These are phyloP conservation scores for Nannoperca australis DNA, from an alignment of 2,797 vertebrate species.

Conservation along the genomic window DNA sequence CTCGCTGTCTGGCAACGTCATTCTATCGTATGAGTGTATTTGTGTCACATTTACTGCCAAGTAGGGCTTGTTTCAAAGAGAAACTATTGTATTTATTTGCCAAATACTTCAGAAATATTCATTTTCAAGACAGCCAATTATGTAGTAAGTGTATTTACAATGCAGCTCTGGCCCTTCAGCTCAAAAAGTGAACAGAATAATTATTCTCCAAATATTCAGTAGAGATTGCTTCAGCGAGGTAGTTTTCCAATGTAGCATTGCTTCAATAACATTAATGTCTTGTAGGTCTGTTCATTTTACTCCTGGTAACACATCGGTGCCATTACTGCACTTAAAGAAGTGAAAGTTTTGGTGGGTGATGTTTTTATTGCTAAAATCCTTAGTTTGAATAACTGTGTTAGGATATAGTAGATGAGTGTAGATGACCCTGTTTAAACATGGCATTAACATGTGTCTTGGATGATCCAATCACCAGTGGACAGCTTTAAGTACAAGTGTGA, in stretches of 20 bases:
- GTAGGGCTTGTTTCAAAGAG: constrained; percentile 42
- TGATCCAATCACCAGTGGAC: too few species aligned
- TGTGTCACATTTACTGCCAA: constrained; percentile 37
- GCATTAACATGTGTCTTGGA: too few species aligned
- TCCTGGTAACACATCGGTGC: constrained; percentile 1
- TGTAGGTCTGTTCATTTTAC: constrained; percentile 14
- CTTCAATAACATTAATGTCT: neutral
- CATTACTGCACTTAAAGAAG: constrained; percentile 19
- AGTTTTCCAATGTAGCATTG: neutral
- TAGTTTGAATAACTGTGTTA: constrained; percentile 31
- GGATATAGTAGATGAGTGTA: constrained; percentile 23
- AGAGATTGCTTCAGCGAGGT: neutral
- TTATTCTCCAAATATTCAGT: constrained; percentile 35
- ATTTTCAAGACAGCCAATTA: constrained; percentile 45
- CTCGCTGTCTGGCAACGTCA: constrained; percentile 21
- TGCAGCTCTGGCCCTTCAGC: constrained; percentile 34
- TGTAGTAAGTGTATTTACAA: constrained; percentile 47
- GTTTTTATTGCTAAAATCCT: constrained; percentile 39
- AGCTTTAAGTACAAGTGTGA: too few species aligned
- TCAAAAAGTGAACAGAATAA: constrained; percentile 30
- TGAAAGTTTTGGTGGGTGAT: constrained; percentile 20
- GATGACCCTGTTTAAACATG: neutral
- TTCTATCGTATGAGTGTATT: constrained; percentile 19
- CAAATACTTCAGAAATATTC: constrained; percentile 50
- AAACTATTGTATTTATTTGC: constrained; percentile 50